Percentiles rank a stretch among this genome's conserved stretches.
phyloP scores from a whole-genome alignment of 1,140 invertebrate genomes.

The Lysiphlebus fabarum region DNA sequence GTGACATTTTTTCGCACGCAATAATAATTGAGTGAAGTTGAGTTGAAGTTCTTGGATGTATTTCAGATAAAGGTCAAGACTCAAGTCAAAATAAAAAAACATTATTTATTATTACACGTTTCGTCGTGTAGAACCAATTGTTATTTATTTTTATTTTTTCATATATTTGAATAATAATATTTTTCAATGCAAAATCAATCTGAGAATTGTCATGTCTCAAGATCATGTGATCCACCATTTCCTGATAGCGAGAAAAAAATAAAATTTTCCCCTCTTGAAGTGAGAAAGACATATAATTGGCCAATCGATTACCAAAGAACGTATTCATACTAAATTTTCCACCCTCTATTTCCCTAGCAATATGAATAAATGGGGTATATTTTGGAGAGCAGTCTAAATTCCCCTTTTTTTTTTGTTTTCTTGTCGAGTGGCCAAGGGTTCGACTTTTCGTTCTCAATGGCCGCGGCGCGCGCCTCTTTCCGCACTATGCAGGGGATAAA shows the following conservation, averaged over 20 bases:
- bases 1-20: conserved; percentile 8
- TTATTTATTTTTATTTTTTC: too few species aligned
- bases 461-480: background rate
- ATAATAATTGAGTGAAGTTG: background rate
- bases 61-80: too few species aligned
- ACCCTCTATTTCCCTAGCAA: conserved; percentile 2
- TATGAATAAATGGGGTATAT: conserved; percentile 3
- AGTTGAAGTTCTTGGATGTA: too few species aligned
- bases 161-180: too few species aligned
- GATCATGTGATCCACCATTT: background rate
- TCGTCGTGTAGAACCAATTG: too few species aligned
- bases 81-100: too few species aligned
- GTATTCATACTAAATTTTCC: conserved; percentile 3
- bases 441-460: conserved; percentile 20
- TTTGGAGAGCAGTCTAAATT: background rate
- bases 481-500: too few species aligned
- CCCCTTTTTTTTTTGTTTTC: conserved; percentile 1
- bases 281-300: conserved; percentile 14
- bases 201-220: conserved; percentile 11
- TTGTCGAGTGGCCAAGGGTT: conserved; percentile 18
- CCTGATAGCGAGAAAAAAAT: background rate
- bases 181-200: background rate
- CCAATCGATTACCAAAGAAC: conserved; percentile 21
- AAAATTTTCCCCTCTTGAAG: conserved; percentile 3
- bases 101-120: too few species aligned